Conservation (phyloP, 2,888 invertebrate species). For the Diadromus collaris region DNA sequence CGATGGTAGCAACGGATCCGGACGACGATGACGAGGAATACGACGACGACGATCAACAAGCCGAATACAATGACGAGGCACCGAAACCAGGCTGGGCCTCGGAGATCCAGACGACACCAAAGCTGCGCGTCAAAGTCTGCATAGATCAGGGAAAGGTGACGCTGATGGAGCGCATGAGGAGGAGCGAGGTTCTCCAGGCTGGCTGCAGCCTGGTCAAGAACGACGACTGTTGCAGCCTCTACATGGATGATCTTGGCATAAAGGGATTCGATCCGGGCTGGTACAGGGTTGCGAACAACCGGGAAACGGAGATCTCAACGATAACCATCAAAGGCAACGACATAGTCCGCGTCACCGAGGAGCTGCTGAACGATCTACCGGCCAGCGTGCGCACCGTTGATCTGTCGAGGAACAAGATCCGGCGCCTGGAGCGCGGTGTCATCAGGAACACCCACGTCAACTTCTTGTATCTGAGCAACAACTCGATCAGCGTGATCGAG, state of each 20-base stretch:
- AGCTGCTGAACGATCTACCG: constrained; percentile 68
- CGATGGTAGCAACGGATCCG: too few species aligned
- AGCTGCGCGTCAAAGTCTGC: constrained; percentile 63
- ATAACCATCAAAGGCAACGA: constrained; percentile 67
- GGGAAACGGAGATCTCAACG: constrained; percentile 54
- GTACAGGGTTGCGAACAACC: constrained; percentile 61
- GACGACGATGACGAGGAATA: too few species aligned
- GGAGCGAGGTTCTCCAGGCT: constrained; percentile 40
- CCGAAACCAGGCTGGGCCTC: background rate
- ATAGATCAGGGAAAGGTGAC: constrained; percentile 56
- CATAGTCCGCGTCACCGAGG: constrained; percentile 60
- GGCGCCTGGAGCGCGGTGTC: constrained; percentile 45
- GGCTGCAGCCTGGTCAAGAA: constrained; percentile 56
- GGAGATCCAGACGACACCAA: background rate
- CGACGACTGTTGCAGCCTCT: constrained; percentile 29
- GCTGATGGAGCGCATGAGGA: constrained; percentile 42
- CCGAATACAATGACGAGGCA: constrained; percentile 31
- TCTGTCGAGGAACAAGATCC: constrained; percentile 63
- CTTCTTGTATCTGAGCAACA: constrained; percentile 76
- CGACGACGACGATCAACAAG: background rate
- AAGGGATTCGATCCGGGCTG: constrained; percentile 66
- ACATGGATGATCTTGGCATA: constrained; percentile 56
- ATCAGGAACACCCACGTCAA: constrained; percentile 68
- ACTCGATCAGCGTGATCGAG: constrained; percentile 77
- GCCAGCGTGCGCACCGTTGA: constrained; percentile 60